These are phyloP conservation scores for Autographa gamma DNA, from an alignment of 2,888 invertebrate species.

Conservation along the genomic window DNA sequence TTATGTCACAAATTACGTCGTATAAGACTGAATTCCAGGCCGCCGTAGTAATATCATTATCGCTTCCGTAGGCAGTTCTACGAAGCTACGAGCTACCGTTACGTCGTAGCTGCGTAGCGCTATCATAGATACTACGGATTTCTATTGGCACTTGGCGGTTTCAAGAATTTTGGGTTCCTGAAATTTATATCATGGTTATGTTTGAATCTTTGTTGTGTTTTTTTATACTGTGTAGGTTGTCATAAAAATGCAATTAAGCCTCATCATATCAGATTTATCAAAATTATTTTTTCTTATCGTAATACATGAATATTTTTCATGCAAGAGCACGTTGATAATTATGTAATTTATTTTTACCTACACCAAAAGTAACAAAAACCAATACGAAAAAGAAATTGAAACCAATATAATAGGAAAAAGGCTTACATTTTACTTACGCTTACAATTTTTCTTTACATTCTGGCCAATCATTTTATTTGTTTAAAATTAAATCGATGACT, in stretches of 20 bases:
- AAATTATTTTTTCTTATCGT: no score
- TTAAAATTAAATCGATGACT: no score
- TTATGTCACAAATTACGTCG: constrained; percentile 15
- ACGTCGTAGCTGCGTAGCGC: constrained; percentile 57
- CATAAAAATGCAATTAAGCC: background rate
- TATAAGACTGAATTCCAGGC: constrained; percentile 39
- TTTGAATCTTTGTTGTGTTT: background rate
- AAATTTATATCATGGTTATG: constrained; percentile 19
- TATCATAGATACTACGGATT: constrained; percentile 41
- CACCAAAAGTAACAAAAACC: background rate
- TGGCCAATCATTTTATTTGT: no score
- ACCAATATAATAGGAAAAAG: no score
- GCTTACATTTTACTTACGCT: no score
- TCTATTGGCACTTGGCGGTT: constrained; percentile 34
- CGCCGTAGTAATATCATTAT: constrained; percentile 51
- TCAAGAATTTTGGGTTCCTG: constrained; percentile 25
- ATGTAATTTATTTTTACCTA: background rate
- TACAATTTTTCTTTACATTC: no score
- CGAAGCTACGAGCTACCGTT: constrained; percentile 53
- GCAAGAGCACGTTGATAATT: no score
- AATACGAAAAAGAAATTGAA: no score
- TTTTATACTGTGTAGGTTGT: background rate
- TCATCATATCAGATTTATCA: background rate
- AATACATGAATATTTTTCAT: no score
- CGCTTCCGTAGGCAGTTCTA: constrained; percentile 51